These are phyloP conservation scores for Anomalospiza imberbis DNA, from an alignment of 2,797 vertebrate genomes.

Conservation along the genomic window DNA sequence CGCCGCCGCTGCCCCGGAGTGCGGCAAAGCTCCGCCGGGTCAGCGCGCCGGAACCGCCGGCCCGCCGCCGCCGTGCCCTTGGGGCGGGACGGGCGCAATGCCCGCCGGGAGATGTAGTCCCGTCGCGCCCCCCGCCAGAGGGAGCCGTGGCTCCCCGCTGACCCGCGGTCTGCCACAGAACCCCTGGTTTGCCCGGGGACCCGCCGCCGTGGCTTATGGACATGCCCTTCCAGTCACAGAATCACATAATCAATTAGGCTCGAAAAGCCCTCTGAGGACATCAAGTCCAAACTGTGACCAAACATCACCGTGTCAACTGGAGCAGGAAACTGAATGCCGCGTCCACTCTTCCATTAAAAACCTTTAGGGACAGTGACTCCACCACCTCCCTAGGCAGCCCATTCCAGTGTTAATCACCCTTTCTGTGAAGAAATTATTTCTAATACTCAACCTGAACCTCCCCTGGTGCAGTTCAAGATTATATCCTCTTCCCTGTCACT, in stretches of 20 bases:
- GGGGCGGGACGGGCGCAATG: not conserved
- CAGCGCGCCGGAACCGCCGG: not conserved
- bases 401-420: not conserved
- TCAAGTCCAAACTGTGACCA: not conserved
- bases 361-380: too few relatives aligned
- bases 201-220: rapidly evolving
- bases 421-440: not conserved
- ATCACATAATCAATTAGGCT: too few relatives aligned
- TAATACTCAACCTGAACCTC: not conserved
- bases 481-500: not conserved
- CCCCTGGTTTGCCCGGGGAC: rapidly evolving
- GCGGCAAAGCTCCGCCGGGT: not conserved
- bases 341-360: not conserved
- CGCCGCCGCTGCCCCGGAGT: not conserved
- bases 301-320: not conserved
- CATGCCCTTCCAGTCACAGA: rapidly evolving
- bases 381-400: not conserved
- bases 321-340: not conserved
- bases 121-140: rapidly evolving
- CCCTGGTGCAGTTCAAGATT: not conserved
- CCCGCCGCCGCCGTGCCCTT: rapidly evolving
- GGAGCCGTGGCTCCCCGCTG: rapidly evolving
- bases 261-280: not conserved
- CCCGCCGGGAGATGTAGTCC: not conserved
- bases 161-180: rapidly evolving